Base-by-base conservation (phyloP, 1,140 invertebrate species). In the Trichomalopsis sarcophagae region DNA sequence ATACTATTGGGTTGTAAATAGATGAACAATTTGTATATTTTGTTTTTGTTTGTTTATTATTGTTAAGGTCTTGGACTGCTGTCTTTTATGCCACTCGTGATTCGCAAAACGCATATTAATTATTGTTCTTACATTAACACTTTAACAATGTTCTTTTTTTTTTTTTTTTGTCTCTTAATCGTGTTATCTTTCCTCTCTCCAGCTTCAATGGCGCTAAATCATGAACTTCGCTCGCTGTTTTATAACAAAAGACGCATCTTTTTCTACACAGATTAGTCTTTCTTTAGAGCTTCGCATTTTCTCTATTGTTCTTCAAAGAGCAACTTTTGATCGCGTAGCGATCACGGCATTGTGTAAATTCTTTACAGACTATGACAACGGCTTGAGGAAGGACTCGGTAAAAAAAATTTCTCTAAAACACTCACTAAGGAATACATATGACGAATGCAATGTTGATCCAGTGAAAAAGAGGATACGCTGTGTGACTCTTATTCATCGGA, bases 201-300 rank as follows among this genome's bases (percentile, higher is more conserved):
- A 84, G 62, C 73, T 85, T 84, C 88, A 88, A 85, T 87, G 84
- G 86, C 86, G 85, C 81, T 86, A 90, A 89, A 89, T 86, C 82
- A 87, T 89, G 77, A 88, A 83, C 86, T 86, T 87, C 69, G 33
- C 40, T 79, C 81, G 68, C 87, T 89, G 85, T 88, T 88, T 81
- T 87, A 84, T 89, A 89, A 89, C 84, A 89, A 88, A 84, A 90
- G 83, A 87, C 27, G 36, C 47, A 55, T 27, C 69, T 44, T 68
- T 78, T 73, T 27, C 73, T 66, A 9, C 9, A n/a, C 62, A 74
- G 74, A 80, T 23, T 78, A 78, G 33, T 77, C 40, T 86, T 80
- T 69, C 80, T 55, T 40, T 14, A 62, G 76, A 79, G 44, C 77
- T 82, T 30, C 17, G 66, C 33, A 81, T 79, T 69, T 74, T 74